Percentiles rank a stretch among this genome's conserved stretches.
phyloP scores from a whole-genome alignment of 2,113 vertebrate species.

The Cettia cetti region DNA sequence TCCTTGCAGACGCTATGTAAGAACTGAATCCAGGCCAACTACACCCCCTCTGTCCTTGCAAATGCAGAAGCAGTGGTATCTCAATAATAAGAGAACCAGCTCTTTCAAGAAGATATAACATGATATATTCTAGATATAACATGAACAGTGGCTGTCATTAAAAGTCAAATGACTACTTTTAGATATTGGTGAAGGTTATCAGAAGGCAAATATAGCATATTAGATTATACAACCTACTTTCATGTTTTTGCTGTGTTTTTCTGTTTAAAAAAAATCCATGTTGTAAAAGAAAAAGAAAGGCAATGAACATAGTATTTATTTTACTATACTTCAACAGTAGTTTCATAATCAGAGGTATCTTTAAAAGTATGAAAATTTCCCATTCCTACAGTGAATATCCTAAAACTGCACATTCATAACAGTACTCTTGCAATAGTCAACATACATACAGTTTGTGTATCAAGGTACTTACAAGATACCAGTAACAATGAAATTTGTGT shows the following conservation, averaged over 20 bases:
- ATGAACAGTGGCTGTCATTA: conserved; percentile 50
- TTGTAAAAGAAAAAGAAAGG: background rate
- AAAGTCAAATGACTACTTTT: conserved; percentile 61
- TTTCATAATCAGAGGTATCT: background rate
- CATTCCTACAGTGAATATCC: background rate
- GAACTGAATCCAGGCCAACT: conserved; percentile 33
- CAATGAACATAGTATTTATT: background rate
- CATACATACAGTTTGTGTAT: background rate
- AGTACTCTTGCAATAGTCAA: background rate
- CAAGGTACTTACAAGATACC: background rate
- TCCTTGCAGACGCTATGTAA: conserved; percentile 22
- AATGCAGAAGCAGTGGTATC: conserved; percentile 27
- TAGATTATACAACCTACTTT: conserved; percentile 61
- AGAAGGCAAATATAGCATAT: conserved; percentile 73
- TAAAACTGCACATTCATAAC: background rate
- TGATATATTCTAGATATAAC: conserved; percentile 71
- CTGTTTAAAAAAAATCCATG: conserved; percentile 9
- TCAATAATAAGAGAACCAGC: background rate
- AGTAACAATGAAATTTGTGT: background rate
- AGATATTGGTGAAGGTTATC: conserved; percentile 65
- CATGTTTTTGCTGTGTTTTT: conserved; percentile 34
- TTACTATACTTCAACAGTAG: background rate
- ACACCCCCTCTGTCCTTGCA: background rate
- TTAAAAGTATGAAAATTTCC: background rate
- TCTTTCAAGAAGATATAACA: conserved; percentile 61